Evolutionary conservation across 2,113 vertebrate genomes (phyloP).

Genomic region (Anseranas semipalmata): DNA sequence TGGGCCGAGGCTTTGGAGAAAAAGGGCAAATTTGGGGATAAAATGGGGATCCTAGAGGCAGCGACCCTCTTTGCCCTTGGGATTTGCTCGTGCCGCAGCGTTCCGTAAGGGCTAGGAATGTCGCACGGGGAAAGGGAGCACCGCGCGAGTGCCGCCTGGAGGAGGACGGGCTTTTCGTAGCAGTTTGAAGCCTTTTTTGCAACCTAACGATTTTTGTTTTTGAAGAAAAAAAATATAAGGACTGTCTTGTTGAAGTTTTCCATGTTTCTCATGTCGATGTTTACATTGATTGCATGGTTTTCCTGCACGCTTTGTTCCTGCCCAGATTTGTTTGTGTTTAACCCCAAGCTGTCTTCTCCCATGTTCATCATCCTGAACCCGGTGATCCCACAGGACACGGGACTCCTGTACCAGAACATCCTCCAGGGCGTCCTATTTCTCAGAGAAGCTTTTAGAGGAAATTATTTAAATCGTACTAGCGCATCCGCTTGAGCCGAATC

Average conservation of each 20-base stretch:
- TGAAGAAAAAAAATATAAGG: not conserved
- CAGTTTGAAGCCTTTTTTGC: not conserved
- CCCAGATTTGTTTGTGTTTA: constrained; percentile 47
- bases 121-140: not conserved
- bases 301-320: constrained; percentile 40
- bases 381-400: not conserved
- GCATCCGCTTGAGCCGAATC: not conserved
- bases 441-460: constrained; percentile 33
- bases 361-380: not conserved
- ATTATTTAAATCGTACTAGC: not conserved
- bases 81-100: not conserved
- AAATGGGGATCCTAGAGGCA: not conserved
- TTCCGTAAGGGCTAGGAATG: not conserved
- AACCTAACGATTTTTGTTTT: not conserved
- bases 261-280: not conserved
- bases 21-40: not conserved
- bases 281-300: constrained; percentile 32
- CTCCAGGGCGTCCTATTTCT: not conserved
- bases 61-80: rapidly evolving
- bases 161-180: not conserved
- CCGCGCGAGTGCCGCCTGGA: rapidly evolving
- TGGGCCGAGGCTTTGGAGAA: not conserved
- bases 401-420: constrained; percentile 27
- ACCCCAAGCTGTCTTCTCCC: constrained; percentile 37
- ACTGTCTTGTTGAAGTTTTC: not conserved